These are phyloP conservation scores for Gastracanthus pulcherrimus DNA, from an alignment of 2,888 invertebrate species.

Conservation along the genomic window DNA sequence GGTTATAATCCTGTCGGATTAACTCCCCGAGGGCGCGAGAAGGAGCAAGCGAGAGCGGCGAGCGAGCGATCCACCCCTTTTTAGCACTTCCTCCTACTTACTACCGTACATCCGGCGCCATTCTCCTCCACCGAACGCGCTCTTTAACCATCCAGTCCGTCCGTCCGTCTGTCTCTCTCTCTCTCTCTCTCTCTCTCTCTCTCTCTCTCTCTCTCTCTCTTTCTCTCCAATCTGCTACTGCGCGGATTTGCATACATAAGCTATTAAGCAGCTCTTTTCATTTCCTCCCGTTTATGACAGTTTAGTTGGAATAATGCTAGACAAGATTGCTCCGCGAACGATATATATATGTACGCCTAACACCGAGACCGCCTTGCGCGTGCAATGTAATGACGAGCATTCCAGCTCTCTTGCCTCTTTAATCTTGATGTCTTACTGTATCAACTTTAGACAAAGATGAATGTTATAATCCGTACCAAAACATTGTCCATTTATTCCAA, in stretches of 20 bases:
- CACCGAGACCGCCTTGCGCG: slow-evolving; percentile 42
- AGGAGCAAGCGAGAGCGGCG: slow-evolving; percentile 34
- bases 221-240: slow-evolving; percentile 58
- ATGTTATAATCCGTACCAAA: no score
- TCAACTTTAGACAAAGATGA: no score
- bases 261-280: slow-evolving; percentile 78
- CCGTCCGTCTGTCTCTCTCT: no score
- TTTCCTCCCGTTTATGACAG: slow-evolving; percentile 78
- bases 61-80: slow-evolving; percentile 63
- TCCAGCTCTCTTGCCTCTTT: slow-evolving; percentile 3
- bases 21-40: slow-evolving; percentile 59
- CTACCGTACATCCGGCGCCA: slow-evolving; percentile 58
- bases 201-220: slow-evolving; percentile 36
- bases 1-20: slow-evolving; percentile 60
- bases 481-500: no score
- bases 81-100: slow-evolving; percentile 64
- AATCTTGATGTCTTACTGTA: no score
- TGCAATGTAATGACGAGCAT: neutral
- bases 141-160: no score
- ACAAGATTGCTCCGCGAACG: slow-evolving; percentile 75
- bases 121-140: slow-evolving; percentile 48
- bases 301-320: slow-evolving; percentile 77
- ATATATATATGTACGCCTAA: slow-evolving; percentile 63
- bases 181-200: neutral
- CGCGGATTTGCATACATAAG: slow-evolving; percentile 76